phyloP scores from a whole-genome alignment of 2,888 invertebrate genomes.

The Leuctra nigra region DNA sequence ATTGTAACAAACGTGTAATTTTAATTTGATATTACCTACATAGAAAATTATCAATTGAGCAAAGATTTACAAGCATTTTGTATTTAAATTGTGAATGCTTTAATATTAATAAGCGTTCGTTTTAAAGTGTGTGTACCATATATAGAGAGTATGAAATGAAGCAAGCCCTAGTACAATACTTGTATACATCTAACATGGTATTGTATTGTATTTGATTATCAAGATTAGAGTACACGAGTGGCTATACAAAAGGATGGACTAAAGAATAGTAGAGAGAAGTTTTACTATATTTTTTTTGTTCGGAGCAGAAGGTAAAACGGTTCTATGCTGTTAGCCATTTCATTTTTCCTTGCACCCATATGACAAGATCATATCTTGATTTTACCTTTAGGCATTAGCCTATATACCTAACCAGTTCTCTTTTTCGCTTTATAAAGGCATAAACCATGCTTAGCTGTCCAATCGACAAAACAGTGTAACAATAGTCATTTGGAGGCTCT shows the following conservation, averaged over 20 bases:
- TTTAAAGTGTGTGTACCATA: background rate
- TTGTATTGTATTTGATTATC: constrained; percentile 8
- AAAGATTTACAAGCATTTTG: too few relatives aligned
- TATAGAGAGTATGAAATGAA: background rate
- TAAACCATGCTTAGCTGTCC: too few relatives aligned
- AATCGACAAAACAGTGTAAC: too few relatives aligned
- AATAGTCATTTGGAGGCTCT: too few relatives aligned
- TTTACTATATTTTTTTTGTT: background rate
- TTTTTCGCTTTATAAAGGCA: too few relatives aligned
- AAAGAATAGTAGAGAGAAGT: constrained; percentile 1
- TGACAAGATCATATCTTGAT: background rate
- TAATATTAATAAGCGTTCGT: too few relatives aligned
- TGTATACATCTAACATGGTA: background rate
- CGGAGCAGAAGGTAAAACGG: background rate
- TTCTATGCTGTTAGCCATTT: constrained; percentile 11
- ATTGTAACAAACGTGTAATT: too few relatives aligned
- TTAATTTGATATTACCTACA: too few relatives aligned
- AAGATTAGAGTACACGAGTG: background rate
- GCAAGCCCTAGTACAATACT: background rate
- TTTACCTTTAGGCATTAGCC: background rate
- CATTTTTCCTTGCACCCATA: background rate
- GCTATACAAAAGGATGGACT: background rate
- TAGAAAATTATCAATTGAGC: too few relatives aligned
- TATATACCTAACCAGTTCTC: too few relatives aligned
- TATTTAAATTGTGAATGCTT: too few relatives aligned